Conservation (phyloP, 2,797 vertebrate genomes). For the Hydrophis major region DNA sequence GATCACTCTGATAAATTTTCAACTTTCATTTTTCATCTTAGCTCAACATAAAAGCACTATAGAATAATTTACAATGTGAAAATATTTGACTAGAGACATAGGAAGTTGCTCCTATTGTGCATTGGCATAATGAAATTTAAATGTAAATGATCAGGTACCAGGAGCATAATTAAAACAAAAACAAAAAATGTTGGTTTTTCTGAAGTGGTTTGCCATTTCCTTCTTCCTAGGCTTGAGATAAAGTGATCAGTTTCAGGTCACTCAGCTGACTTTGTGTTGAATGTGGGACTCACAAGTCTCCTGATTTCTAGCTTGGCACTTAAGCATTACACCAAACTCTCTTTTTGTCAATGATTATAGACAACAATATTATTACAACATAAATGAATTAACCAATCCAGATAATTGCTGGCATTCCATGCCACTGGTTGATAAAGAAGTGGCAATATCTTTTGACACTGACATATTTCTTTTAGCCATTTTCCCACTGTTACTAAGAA, state of each 20-base stretch:
- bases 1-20: slow-evolving; percentile 7
- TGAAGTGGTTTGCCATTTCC: not conserved
- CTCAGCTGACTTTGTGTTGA: not conserved
- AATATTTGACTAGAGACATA: slow-evolving; percentile 2
- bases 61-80: slow-evolving; percentile 11
- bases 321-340: not conserved
- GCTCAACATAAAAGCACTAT: not conserved
- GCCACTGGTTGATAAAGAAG: not conserved
- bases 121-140: not conserved
- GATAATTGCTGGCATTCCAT: not conserved
- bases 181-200: not conserved
- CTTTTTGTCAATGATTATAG: not conserved
- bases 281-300: not conserved
- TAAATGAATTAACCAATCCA: not conserved
- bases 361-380: not conserved
- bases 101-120: not conserved
- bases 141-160: not conserved
- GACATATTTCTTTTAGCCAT: not conserved
- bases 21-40: not conserved
- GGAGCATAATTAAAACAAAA: not conserved
- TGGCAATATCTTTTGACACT: not conserved
- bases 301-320: not conserved
- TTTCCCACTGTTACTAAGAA: not conserved
- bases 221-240: not conserved
- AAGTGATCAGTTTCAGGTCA: not conserved